Evolutionary conservation across 64 coral and sea anemone species (phyloP).

Genomic region (Stylophora pistillata): DNA sequence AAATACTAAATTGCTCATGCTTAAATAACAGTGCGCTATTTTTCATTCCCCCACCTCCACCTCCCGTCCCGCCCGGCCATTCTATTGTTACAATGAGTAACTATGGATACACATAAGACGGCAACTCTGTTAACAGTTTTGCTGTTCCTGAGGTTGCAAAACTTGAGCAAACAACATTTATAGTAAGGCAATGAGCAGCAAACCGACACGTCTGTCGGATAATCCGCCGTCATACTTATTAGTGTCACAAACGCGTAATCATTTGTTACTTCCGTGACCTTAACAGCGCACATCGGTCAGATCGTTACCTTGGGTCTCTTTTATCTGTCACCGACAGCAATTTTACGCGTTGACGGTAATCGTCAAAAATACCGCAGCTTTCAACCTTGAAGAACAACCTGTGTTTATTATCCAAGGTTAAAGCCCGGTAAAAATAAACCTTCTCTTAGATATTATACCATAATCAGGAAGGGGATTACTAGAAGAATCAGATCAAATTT

Average conservation of each 20-base stretch:
- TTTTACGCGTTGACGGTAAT: constrained; percentile 13
- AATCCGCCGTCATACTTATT: neutral
- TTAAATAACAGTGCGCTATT: neutral
- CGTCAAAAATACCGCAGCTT: constrained; percentile 40
- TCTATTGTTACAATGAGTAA: too few relatives aligned
- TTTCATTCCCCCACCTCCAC: neutral
- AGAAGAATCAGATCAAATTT: neutral
- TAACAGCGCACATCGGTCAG: too few relatives aligned
- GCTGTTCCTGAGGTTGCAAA: too few relatives aligned
- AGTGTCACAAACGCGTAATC: neutral
- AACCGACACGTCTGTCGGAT: neutral
- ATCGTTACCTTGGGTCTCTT: constrained; percentile 2
- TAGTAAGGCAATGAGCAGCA: too few relatives aligned
- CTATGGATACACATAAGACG: too few relatives aligned
- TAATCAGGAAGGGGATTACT: neutral
- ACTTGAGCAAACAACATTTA: neutral
- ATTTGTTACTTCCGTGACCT: constrained; percentile 28
- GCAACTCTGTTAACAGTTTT: too few relatives aligned
- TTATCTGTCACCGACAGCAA: constrained; percentile 3
- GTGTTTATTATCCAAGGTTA: neutral
- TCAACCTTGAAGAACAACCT: constrained; percentile 34
- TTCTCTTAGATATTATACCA: neutral
- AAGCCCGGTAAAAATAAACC: neutral
- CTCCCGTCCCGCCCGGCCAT: neutral
- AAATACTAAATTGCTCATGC: neutral